These are phyloP conservation scores for Calyptommatus sinebrachiatus DNA, from an alignment of 2,113 vertebrate species.

Conservation along the genomic window DNA sequence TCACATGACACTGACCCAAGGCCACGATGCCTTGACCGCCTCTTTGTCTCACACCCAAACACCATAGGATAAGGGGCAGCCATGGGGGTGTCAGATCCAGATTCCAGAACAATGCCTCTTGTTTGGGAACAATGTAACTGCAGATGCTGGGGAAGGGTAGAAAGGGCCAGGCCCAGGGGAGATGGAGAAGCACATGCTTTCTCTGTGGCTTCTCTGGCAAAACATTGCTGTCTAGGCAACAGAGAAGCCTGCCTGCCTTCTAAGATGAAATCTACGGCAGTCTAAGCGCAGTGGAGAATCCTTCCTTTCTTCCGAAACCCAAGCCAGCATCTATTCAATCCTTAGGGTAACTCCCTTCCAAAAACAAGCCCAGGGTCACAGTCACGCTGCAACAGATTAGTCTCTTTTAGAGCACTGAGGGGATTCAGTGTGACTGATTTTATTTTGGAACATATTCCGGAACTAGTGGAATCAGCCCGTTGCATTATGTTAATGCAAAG, in stretches of 20 bases:
- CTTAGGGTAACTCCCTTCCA: too few relatives aligned
- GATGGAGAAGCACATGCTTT: neutral
- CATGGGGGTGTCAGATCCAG: neutral
- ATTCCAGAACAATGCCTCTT: neutral
- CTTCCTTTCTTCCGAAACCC: too few relatives aligned
- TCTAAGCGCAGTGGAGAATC: too few relatives aligned
- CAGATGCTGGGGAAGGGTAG: neutral
- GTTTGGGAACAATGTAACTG: neutral
- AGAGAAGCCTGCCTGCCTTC: neutral
- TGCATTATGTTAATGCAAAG: too few relatives aligned
- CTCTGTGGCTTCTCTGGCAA: neutral
- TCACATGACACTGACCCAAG: constrained; percentile 2
- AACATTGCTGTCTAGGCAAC: neutral
- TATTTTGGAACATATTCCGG: too few relatives aligned
- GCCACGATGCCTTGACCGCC: neutral
- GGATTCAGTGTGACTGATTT: too few relatives aligned
- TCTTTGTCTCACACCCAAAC: constrained; percentile 6
- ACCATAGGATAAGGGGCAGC: neutral
- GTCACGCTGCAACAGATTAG: too few relatives aligned
- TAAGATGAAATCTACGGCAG: too few relatives aligned
- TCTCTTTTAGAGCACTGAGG: too few relatives aligned
- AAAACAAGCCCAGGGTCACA: too few relatives aligned
- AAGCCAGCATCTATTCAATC: too few relatives aligned
- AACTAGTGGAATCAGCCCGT: too few relatives aligned
- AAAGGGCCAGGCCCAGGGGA: neutral